A percentile compares a stretch with the other conserved stretches of the same genome.
These are phyloP conservation scores for Donacobius atricapilla DNA, from an alignment of 2,113 vertebrate genomes.

Conservation along the genomic window DNA sequence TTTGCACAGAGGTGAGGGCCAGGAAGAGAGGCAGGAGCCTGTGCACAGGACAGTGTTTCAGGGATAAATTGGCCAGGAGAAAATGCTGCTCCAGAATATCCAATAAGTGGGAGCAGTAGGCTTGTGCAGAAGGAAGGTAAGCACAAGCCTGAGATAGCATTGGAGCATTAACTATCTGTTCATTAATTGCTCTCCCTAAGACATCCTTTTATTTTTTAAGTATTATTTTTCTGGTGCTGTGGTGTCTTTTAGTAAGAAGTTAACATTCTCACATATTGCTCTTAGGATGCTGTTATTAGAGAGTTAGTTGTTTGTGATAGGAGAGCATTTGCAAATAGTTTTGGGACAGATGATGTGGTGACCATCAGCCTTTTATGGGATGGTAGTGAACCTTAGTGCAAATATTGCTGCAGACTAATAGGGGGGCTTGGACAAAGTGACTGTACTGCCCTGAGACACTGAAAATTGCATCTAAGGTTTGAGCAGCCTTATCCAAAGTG, in stretches of 20 bases:
- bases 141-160: neutral
- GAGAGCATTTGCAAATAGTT: neutral
- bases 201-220: neutral
- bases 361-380: neutral
- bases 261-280: neutral
- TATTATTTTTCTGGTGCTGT: neutral
- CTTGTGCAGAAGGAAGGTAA: no score
- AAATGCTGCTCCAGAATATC: neutral
- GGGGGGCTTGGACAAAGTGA: neutral
- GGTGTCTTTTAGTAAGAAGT: neutral
- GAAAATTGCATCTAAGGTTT: neutral
- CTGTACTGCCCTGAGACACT: neutral
- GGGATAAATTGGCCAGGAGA: accelerated
- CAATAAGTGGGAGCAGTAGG: neutral
- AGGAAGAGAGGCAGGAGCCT: neutral
- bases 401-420: neutral
- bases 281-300: neutral
- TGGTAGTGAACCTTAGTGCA: neutral
- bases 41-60: neutral
- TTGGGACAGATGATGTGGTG: neutral
- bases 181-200: neutral
- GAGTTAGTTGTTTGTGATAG: neutral
- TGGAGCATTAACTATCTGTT: neutral
- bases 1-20: neutral
- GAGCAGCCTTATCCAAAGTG: neutral